Evolutionary conservation across 35 echinoderm and acorn worm species (phyloP).

Genomic region (Ophiothrix spiculata): DNA sequence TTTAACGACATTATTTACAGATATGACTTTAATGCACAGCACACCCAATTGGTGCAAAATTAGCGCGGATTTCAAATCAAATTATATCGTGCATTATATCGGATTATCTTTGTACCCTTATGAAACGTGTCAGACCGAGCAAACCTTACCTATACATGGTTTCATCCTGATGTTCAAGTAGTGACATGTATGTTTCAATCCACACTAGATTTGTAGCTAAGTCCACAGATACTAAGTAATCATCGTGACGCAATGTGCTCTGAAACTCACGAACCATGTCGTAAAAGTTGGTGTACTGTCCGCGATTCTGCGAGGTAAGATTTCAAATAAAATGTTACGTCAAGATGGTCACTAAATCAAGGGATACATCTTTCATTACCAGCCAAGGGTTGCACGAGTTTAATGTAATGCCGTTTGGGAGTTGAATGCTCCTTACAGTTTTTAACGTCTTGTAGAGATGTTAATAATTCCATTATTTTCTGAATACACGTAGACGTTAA

Average conservation of each 20-base stretch:
- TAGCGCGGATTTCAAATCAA: background rate
- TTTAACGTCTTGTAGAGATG: too few relatives aligned
- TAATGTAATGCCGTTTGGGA: too few relatives aligned
- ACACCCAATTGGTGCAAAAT: background rate
- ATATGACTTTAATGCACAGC: background rate
- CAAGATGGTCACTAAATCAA: too few relatives aligned
- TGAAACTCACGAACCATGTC: constrained; percentile 99
- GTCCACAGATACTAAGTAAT: constrained; percentile 79
- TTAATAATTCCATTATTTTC: too few relatives aligned
- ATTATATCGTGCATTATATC: background rate
- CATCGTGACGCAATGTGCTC: constrained; percentile 96
- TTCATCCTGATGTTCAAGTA: constrained; percentile 86
- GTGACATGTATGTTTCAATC: constrained; percentile 80
- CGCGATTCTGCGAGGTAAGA: constrained; percentile 50
- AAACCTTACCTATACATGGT: constrained; percentile 74
- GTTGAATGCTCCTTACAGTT: too few relatives aligned
- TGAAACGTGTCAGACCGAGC: background rate
- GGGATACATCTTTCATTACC: too few relatives aligned
- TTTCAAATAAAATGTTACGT: too few relatives aligned
- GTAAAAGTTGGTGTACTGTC: constrained; percentile 80
- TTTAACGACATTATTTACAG: background rate
- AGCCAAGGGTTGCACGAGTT: too few relatives aligned
- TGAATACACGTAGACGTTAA: too few relatives aligned
- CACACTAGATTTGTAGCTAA: constrained; percentile 88
- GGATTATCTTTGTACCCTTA: background rate